Evolutionary conservation across 2,113 vertebrate genomes (phyloP), one percentile per base, ranked within the genome.

Genomic region (Passer montanus): DNA sequence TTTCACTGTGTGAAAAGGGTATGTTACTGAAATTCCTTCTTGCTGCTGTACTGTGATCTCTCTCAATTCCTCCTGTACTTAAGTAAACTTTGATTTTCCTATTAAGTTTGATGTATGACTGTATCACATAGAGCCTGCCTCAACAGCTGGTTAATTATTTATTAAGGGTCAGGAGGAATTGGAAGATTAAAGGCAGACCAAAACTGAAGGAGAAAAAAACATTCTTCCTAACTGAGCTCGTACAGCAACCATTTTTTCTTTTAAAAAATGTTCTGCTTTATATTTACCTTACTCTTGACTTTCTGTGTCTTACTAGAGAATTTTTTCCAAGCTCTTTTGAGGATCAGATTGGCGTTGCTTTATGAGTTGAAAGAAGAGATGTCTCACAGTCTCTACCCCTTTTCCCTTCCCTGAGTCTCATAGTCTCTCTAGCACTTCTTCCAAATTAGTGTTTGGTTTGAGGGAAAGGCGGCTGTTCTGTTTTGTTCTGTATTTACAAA

Each of bases 61-160:
- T 66, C 47, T 88, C 73, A n/a, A 8, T 90, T 64, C 52, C 72
- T 86, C 78, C 75, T 77, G 33, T 84, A 70, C 88, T 86, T 93
- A 37, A 77, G 68, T 74, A 94, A 95, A 94, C 68, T 83, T 93
- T 67, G 59, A 74, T 92, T 94, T 97, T 94, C 85, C 68, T 77
- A 41, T 84, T 44, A 93, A 88, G 21, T 91, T 90, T 94, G 84
- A 94, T 91, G 33, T 74, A 90, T 86, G 43, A 58, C 82, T 89
- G 0, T 77, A 85, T 79, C 55, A 70, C 52, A 80, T n/a, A 74
- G 15, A 86, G 59, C 56, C 43, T 96, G 79, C 68, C 49, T 84
- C 63, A 88, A 75, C 55, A 86, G 55, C 72, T 94, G 79, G 82
- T 92, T 96, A 96, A 95, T 96, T 95, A 94, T 95, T 92, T 95